A percentile compares a stretch with the other conserved stretches of the same genome.
Conservation (phyloP, 1,140 invertebrate genomes). For the Euschistus heros region DNA sequence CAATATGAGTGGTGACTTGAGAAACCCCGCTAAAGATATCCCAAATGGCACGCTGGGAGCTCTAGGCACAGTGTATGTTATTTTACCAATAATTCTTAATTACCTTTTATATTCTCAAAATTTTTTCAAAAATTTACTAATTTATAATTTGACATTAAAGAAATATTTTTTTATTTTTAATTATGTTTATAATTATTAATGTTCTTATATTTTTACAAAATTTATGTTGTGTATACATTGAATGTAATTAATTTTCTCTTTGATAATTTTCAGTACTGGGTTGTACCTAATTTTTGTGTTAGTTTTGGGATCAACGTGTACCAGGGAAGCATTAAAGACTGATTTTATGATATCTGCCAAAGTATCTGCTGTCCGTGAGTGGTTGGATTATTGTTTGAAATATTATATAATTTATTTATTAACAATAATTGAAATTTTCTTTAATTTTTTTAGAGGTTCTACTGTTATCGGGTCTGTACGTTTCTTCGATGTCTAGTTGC, state of each 20-base stretch:
- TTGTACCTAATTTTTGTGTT: conserved; percentile 82
- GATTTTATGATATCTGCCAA: conserved; percentile 89
- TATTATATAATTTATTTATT: no score
- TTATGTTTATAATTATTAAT: no score
- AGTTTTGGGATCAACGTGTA: conserved; percentile 79
- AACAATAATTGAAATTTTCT: no score
- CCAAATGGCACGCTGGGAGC: conserved; percentile 88
- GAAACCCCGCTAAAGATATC: conserved; percentile 82
- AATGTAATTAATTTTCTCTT: no score
- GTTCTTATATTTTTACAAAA: no score
- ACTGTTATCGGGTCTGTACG: conserved; percentile 82
- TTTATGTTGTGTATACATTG: no score
- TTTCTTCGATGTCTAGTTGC: conserved; percentile 89
- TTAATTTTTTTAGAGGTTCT: conserved; percentile 46
- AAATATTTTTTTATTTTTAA: no score
- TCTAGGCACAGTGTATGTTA: conserved; percentile 63
- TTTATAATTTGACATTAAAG: no score
- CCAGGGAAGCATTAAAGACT: conserved; percentile 53
- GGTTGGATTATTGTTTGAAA: background rate
- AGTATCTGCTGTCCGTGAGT: conserved; percentile 59
- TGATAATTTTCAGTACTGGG: conserved; percentile 56
- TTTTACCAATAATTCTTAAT: no score
- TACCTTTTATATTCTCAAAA: no score
- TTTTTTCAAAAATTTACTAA: no score
- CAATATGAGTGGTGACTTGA: conserved; percentile 95